Percentiles rank a stretch among this genome's conserved stretches.
Conservation (phyloP, 2,888 invertebrate species). For the Malthinus flaveolus region DNA sequence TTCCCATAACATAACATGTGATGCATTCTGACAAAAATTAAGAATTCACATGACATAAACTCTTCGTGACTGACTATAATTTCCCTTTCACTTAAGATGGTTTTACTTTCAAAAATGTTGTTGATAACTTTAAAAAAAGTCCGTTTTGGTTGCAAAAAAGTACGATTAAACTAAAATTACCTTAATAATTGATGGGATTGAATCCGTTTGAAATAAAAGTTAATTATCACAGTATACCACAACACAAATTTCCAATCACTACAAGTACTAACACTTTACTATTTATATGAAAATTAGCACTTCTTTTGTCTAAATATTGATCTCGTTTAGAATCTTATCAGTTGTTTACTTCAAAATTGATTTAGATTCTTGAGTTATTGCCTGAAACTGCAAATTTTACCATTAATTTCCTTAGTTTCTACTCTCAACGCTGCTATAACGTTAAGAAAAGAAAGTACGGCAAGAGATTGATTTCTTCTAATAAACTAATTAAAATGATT, state of each 20-base stretch:
- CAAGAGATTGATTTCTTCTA: conserved; percentile 13
- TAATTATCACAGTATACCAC: conserved; percentile 4
- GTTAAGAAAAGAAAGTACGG: conserved; percentile 15
- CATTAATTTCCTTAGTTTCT: conserved; percentile 7
- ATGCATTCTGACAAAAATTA: conserved; percentile 1
- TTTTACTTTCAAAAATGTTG: conserved; percentile 31
- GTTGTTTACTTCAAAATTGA: background rate
- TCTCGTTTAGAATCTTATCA: background rate
- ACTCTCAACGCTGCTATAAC: background rate
- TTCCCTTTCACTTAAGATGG: conserved; percentile 33
- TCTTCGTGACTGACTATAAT: conserved; percentile 18
- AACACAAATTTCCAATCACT: conserved; percentile 6
- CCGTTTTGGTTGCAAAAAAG: background rate
- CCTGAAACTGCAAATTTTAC: conserved; percentile 7
- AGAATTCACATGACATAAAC: conserved; percentile 8
- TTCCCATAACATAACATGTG: background rate
- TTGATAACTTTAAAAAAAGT: background rate
- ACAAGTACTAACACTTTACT: conserved; percentile 4
- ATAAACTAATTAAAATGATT: conserved; percentile 8
- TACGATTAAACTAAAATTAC: background rate
- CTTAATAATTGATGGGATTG: background rate
- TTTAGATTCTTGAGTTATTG: background rate
- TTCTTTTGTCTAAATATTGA: conserved; percentile 4
- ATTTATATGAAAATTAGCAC: background rate
- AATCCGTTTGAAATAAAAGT: background rate